Conservation (phyloP, 1,140 invertebrate genomes). For the Lasioglossum baleicum region DNA sequence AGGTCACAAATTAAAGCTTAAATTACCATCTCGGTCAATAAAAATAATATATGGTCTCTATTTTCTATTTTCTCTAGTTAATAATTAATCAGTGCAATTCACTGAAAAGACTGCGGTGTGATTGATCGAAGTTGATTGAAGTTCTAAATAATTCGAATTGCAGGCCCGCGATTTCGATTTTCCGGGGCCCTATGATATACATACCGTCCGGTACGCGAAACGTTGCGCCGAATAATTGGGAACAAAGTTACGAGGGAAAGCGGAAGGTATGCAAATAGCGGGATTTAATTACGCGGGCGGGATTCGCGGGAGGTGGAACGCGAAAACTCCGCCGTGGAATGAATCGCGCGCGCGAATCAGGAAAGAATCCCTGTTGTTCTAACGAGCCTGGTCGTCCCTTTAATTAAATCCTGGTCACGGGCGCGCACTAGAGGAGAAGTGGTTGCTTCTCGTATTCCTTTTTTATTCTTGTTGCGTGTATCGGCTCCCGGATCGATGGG, state of each 20-base stretch:
- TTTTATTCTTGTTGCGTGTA: no score
- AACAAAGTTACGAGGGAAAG: slow-evolving; percentile 28
- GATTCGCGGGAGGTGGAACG: not conserved
- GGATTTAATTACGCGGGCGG: slow-evolving; percentile 39
- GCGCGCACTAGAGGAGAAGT: not conserved
- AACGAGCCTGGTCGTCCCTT: slow-evolving; percentile 12
- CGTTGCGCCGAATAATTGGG: slow-evolving; percentile 37
- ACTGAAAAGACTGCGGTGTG: no score
- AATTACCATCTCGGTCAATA: no score
- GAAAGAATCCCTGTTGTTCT: slow-evolving; percentile 18
- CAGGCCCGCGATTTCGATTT: no score
- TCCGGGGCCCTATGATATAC: not conserved
- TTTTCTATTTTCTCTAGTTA: no score
- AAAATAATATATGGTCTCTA: no score
- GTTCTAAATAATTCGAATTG: no score
- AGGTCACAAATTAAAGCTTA: no score
- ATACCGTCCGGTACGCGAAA: slow-evolving; percentile 23
- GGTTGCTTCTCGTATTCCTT: no score
- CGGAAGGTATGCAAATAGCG: slow-evolving; percentile 46
- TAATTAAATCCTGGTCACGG: slow-evolving; percentile 29
- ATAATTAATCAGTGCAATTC: no score
- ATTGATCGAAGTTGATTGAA: no score
- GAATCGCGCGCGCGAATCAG: not conserved
- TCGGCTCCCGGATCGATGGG: slow-evolving; percentile 8
- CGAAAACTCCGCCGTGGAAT: not conserved